A percentile compares a stretch with the other conserved stretches of the same genome.
phyloP scores from a whole-genome alignment of 2,113 vertebrate genomes.

The Stigmatopora nigra region DNA sequence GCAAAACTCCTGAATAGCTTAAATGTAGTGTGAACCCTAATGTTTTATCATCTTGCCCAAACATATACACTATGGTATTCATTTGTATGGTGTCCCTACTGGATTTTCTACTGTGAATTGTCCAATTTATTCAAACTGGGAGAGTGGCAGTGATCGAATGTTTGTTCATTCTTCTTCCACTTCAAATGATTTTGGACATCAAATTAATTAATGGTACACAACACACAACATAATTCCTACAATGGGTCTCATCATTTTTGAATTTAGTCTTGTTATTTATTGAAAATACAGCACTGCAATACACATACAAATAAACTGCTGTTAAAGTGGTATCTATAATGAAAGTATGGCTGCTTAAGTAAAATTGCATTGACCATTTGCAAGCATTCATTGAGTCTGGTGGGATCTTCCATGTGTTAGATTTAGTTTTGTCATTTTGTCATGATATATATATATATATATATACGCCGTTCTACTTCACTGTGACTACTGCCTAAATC shows the following conservation, averaged over 20 bases:
- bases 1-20: neutral
- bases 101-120: no score
- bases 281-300: slow-evolving; percentile 1
- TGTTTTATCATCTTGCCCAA: neutral
- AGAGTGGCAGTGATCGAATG: no score
- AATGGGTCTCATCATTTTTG: slow-evolving; percentile 13
- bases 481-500: neutral
- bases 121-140: no score
- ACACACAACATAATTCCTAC: neutral
- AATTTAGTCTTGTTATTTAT: slow-evolving; percentile 10
- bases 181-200: no score
- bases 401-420: neutral
- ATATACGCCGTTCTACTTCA: neutral
- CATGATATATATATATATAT: no score
- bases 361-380: neutral
- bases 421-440: neutral
- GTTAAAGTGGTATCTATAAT: neutral
- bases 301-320: slow-evolving; percentile 23
- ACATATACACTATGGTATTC: no score
- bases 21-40: neutral
- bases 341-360: neutral
- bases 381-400: neutral
- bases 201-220: neutral
- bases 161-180: no score
- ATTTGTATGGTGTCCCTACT: no score